phyloP scores from a whole-genome alignment of 2,113 vertebrate species.

The Cynocephalus volans region DNA sequence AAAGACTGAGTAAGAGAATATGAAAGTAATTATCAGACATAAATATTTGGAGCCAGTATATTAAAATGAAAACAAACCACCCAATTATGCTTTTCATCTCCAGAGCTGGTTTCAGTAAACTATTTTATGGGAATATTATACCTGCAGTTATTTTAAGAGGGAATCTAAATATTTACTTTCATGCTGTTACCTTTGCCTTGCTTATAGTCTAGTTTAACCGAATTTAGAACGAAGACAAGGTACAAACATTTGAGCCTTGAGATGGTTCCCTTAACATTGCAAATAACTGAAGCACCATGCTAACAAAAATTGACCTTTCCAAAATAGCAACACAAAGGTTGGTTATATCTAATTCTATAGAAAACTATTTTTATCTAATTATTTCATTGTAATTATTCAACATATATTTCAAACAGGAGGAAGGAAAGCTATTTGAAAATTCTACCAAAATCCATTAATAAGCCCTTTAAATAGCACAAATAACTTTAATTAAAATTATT shows the following conservation, averaged over 20 bases:
- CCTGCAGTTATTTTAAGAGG: conserved; percentile 13
- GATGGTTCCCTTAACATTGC: neutral
- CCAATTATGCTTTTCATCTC: neutral
- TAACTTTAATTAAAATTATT: no score
- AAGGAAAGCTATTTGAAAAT: neutral
- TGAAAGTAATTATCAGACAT: neutral
- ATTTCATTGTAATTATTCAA: conserved; percentile 48
- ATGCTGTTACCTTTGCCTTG: conserved; percentile 63
- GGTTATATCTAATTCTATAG: conserved; percentile 15
- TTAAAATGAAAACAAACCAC: neutral
- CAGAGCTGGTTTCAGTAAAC: neutral
- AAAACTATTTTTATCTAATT: conserved; percentile 24
- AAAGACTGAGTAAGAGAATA: neutral
- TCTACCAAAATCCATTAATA: conserved; percentile 10
- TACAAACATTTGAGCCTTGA: neutral
- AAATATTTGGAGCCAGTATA: neutral
- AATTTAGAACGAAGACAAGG: conserved; percentile 46
- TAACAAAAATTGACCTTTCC: neutral
- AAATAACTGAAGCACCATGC: neutral
- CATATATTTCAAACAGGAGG: neutral
- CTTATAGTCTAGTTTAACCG: conserved; percentile 1
- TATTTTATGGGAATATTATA: neutral
- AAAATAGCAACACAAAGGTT: conserved; percentile 28
- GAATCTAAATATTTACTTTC: conserved; percentile 70
- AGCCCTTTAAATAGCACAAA: neutral